Base-by-base conservation (phyloP, 2,797 vertebrate species). In the Danio albolineatus region DNA sequence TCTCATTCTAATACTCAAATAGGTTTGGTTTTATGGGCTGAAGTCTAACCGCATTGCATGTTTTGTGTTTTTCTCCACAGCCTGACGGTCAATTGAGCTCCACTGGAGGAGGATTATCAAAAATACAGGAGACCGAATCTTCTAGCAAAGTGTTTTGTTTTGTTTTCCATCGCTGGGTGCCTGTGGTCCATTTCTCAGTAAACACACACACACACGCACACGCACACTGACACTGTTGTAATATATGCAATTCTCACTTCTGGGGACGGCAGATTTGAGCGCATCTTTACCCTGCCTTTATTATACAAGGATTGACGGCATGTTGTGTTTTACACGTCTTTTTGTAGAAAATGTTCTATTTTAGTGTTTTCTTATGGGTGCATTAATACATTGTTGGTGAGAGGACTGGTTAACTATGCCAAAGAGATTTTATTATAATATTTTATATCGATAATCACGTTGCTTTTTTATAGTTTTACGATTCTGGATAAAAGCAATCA, bases 341-440 rank as follows among this genome's bases (percentile, higher is more conserved):
- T 87, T 87, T 86, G 85, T 91, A 78, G 86, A 91, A 82, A 90
- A 85, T 79, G 51, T 89, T 90, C 84, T 85, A 86, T 85, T 87
- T 80, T 85, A 88, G 85, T 83, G 79, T 81, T 28, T 77, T 91
- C 89, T 92, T 92, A 89, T 73, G 90, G 90, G 91, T 92, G 90
- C 90, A 89, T 92, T 83, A 91, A 91, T 82, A 51, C 75, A 66
- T 82, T 80, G 57, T 54, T 82, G 83, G 81, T 71, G 72, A 84
- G 61, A 81, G 73, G 57, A 83, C 72, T 78, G 84, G 79, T 78
- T 70, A 73, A 77, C 83, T 92, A 93, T 89, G 92, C 94, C 93
- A 94, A 94, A 94, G 92, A 94, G 89, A 94, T 93, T 93, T 94
- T 91, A 93, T 92, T 90, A 48, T 53, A 48, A 82, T 82, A 70